Percentiles rank a stretch among this genome's conserved stretches.
Conservation (phyloP, 2,888 invertebrate species). For the Peribatodes rhomboidaria region DNA sequence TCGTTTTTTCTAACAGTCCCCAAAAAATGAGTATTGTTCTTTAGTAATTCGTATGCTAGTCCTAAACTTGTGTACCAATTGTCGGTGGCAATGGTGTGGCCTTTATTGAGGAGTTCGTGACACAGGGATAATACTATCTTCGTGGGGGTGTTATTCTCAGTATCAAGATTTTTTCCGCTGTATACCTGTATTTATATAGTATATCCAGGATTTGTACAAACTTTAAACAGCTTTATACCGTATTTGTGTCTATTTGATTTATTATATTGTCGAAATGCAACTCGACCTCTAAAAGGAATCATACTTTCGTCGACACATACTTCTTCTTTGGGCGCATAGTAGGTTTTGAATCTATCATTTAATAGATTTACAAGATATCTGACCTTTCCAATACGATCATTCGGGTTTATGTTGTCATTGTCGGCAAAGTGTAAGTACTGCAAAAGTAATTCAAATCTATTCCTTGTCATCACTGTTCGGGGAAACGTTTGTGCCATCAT, state of each 20-base stretch:
- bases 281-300: conserved; percentile 52
- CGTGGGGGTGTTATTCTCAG: conserved; percentile 42
- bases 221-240: conserved; percentile 56
- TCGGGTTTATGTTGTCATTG: conserved; percentile 41
- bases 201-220: conserved; percentile 55
- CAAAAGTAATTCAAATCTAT: conserved; percentile 46
- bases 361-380: conserved; percentile 49
- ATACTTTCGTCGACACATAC: conserved; percentile 54
- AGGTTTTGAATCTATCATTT: conserved; percentile 49
- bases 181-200: conserved; percentile 54
- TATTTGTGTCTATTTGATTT: conserved; percentile 51
- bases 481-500: conserved; percentile 52
- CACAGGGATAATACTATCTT: conserved; percentile 50
- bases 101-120: conserved; percentile 51
- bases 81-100: conserved; percentile 55
- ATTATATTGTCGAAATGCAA: conserved; percentile 54
- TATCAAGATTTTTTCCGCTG: conserved; percentile 53
- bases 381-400: conserved; percentile 52
- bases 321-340: conserved; percentile 52
- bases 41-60: conserved; percentile 53
- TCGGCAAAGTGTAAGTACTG: conserved; percentile 49
- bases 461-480: conserved; percentile 50
- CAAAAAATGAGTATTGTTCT: conserved; percentile 57
- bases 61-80: conserved; percentile 60
- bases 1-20: conserved; percentile 60